phyloP scores from a whole-genome alignment of 2,888 invertebrate species.

The Drosophila bunnanda region DNA sequence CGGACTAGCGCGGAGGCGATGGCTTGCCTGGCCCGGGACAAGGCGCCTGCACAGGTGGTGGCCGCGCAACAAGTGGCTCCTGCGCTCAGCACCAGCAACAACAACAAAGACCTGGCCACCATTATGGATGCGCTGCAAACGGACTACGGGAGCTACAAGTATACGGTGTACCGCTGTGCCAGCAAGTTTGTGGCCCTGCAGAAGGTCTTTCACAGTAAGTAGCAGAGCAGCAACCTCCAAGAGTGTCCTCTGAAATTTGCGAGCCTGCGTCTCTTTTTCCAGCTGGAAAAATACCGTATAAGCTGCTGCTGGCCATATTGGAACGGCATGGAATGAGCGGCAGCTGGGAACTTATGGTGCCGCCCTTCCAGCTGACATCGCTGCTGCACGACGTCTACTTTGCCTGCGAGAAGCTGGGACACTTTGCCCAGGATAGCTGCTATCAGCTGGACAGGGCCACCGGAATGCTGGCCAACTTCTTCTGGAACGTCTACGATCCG shows the following conservation, averaged over 20 bases:
- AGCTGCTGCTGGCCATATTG: slow-evolving; percentile 82
- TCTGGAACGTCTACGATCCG: slow-evolving; percentile 85
- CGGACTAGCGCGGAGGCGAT: slow-evolving; percentile 56
- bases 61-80: slow-evolving; percentile 36
- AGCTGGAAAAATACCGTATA: slow-evolving; percentile 83
- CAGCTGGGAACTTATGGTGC: slow-evolving; percentile 78
- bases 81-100: slow-evolving; percentile 16
- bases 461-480: slow-evolving; percentile 81
- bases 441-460: slow-evolving; percentile 80
- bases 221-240: background rate
- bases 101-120: slow-evolving; percentile 51
- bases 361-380: slow-evolving; percentile 82
- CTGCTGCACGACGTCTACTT: slow-evolving; percentile 84
- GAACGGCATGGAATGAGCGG: slow-evolving; percentile 79
- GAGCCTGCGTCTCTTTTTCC: background rate
- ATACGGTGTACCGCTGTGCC: slow-evolving; percentile 84
- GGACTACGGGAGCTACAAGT: slow-evolving; percentile 81
- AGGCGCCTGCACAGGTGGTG: slow-evolving; percentile 35
- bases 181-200: slow-evolving; percentile 82
- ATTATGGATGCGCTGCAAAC: slow-evolving; percentile 77
- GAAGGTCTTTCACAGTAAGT: slow-evolving; percentile 82
- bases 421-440: slow-evolving; percentile 70
- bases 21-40: slow-evolving; percentile 54
- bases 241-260: background rate
- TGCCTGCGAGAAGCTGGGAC: slow-evolving; percentile 83